phyloP scores from a whole-genome alignment of 2,888 invertebrate genomes.

The Uropetala carovei region DNA sequence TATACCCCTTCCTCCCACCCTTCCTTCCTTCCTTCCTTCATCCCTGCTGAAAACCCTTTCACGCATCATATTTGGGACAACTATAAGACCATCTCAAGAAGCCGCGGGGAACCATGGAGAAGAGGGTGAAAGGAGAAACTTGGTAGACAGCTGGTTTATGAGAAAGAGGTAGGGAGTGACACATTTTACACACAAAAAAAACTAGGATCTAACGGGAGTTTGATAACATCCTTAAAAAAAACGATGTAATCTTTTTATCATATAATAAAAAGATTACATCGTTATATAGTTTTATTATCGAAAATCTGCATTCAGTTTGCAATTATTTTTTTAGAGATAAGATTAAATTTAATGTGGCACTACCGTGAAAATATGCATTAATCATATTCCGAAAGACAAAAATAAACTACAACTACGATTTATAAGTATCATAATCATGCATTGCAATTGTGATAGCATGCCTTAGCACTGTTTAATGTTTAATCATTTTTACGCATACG shows the following conservation, averaged over 20 bases:
- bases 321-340: no score
- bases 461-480: no score
- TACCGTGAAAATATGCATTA: no score
- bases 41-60: not conserved
- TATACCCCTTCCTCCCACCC: not conserved
- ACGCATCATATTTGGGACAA: slow-evolving; percentile 13
- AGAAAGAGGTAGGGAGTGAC: not conserved
- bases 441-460: no score
- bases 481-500: no score
- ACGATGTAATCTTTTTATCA: not conserved
- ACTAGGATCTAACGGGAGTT: not conserved
- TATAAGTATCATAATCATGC: no score
- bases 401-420: no score
- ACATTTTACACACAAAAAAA: not conserved
- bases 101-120: not conserved
- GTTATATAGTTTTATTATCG: no score
- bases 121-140: not conserved
- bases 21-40: not conserved
- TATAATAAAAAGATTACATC: no score
- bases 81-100: not conserved
- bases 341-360: no score
- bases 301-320: no score
- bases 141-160: not conserved
- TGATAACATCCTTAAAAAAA: not conserved
- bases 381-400: no score